Conservation (phyloP, 1,140 invertebrate genomes). For the Asobara japonica region DNA sequence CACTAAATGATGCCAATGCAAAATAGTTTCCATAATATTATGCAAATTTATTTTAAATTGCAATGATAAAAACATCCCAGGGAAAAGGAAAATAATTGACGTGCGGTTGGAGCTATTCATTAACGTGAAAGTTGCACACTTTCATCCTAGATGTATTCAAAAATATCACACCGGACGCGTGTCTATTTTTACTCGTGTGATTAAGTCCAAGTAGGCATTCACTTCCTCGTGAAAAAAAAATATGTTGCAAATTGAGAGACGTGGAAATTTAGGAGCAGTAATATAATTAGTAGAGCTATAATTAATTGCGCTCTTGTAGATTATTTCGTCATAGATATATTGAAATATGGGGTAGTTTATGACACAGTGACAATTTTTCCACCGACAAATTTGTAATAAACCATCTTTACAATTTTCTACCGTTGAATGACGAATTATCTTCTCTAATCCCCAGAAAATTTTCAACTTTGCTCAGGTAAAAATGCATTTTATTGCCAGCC, state of each 20-base stretch:
- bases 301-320: not conserved
- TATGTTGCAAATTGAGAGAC: not conserved
- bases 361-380: not conserved
- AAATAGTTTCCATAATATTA: no score
- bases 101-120: constrained; percentile 24
- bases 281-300: not conserved
- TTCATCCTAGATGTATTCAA: constrained; percentile 26
- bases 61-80: not conserved
- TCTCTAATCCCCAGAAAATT: not conserved
- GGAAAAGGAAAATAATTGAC: not conserved
- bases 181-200: not conserved
- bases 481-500: not conserved
- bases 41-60: not conserved
- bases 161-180: constrained; percentile 8
- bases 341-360: not conserved
- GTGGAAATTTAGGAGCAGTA: not conserved
- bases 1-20: no score
- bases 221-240: constrained; percentile 27
- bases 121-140: constrained; percentile 35
- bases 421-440: not conserved
- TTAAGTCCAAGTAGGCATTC: constrained; percentile 17
- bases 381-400: not conserved
- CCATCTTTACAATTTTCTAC: not conserved
- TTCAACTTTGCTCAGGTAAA: not conserved
- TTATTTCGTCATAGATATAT: not conserved